Percentiles rank a stretch among this genome's conserved stretches.
phyloP scores from a whole-genome alignment of 2,797 vertebrate species.

The Acipenser ruthenus region DNA sequence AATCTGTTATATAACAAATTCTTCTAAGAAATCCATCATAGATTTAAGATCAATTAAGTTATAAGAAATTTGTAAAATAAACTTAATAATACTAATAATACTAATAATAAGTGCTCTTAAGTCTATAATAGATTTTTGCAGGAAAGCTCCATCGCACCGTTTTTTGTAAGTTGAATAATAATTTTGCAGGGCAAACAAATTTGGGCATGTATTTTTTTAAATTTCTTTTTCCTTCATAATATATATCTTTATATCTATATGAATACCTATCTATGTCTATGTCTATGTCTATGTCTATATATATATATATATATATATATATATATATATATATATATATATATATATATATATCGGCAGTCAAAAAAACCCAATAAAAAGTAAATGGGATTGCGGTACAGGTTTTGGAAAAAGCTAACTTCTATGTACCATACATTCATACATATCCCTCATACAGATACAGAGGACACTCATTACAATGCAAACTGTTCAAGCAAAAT shows the following conservation, averaged over 20 bases:
- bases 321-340: too few relatives aligned
- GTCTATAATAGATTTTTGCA: too few relatives aligned
- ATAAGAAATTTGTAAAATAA: conserved; percentile 6
- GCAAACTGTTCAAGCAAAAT: conserved; percentile 55
- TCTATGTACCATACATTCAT: conserved; percentile 67
- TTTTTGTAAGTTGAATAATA: too few relatives aligned
- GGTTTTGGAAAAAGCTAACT: conserved; percentile 37
- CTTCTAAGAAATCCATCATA: conserved; percentile 20
- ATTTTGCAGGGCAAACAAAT: too few relatives aligned
- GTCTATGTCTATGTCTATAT: too few relatives aligned
- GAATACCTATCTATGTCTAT: too few relatives aligned
- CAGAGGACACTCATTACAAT: conserved; percentile 62
- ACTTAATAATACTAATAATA: too few relatives aligned
- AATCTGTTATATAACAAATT: neutral
- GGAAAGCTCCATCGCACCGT: too few relatives aligned
- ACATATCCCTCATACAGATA: conserved; percentile 56
- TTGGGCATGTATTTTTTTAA: neutral
- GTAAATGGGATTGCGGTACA: conserved; percentile 8
- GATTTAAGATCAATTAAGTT: conserved; percentile 29
- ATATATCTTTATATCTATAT: too few relatives aligned
- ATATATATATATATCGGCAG: too few relatives aligned
- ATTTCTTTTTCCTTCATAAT: conserved; percentile 44
- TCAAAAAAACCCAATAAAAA: neutral
- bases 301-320: too few relatives aligned
- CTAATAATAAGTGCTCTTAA: too few relatives aligned